Conservation (phyloP, 1,140 invertebrate species). For the Diachasmimorpha longicaudata region DNA sequence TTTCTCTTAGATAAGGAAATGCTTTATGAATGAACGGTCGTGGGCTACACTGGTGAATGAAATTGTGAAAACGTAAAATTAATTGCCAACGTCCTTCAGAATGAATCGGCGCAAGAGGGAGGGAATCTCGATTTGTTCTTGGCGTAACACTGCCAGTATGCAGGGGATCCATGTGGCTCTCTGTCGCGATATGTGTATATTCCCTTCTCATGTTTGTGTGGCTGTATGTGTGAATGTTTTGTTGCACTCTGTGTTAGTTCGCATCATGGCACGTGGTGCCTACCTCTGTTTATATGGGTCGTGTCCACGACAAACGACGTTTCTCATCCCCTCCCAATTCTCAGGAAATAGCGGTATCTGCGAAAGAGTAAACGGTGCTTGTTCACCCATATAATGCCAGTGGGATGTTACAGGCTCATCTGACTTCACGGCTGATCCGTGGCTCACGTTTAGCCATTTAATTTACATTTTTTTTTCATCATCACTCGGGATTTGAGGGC, state of each 20-base stretch:
- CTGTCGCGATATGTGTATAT: not conserved
- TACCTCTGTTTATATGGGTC: slow-evolving; percentile 23
- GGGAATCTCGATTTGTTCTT: slow-evolving; percentile 3
- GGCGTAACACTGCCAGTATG: not conserved
- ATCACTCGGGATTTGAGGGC: too few species aligned
- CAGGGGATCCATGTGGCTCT: not conserved
- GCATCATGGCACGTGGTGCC: slow-evolving; percentile 18
- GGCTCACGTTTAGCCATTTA: not conserved
- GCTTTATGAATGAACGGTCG: slow-evolving; percentile 40
- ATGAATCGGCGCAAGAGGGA: slow-evolving; percentile 4
- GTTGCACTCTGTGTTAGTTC: slow-evolving; percentile 7
- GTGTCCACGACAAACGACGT: slow-evolving; percentile 24
- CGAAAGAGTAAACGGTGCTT: slow-evolving; percentile 19
- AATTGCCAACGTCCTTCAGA: slow-evolving; percentile 25
- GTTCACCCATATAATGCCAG: slow-evolving; percentile 13
- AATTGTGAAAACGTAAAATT: slow-evolving; percentile 30
- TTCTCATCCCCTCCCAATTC: slow-evolving; percentile 23
- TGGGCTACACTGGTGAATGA: slow-evolving; percentile 9
- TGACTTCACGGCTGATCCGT: not conserved
- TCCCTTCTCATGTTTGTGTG: slow-evolving; percentile 4
- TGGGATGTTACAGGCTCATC: not conserved
- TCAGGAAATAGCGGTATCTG: slow-evolving; percentile 23
- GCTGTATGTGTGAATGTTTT: not conserved
- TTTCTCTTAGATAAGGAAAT: slow-evolving; percentile 32
- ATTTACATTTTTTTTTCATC: not conserved